Conservation (phyloP, 2,113 vertebrate genomes). For the Microcebus tavaratra region DNA sequence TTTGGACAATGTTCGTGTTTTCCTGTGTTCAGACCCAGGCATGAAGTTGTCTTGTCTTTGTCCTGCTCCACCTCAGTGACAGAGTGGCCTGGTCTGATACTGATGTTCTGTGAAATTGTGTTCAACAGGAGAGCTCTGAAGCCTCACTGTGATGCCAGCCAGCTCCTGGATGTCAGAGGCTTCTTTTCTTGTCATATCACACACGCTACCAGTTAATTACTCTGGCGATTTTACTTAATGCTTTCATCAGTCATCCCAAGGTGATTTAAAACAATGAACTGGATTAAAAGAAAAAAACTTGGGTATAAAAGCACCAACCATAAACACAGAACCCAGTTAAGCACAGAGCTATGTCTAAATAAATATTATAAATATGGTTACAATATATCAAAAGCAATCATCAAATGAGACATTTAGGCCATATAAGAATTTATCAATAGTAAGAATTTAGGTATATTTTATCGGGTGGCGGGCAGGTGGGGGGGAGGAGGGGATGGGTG, state of each 20-base stretch:
- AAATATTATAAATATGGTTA: neutral
- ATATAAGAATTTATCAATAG: neutral
- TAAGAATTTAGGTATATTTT: neutral
- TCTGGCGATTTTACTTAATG: neutral
- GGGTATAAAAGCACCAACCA: neutral
- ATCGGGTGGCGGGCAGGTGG: too few relatives aligned
- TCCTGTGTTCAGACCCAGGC: neutral
- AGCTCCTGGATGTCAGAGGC: neutral
- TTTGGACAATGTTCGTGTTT: neutral
- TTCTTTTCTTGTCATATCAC: neutral
- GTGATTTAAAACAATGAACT: neutral
- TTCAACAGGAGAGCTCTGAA: neutral
- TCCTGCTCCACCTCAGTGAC: neutral
- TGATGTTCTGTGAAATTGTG: neutral
- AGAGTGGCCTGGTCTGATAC: neutral
- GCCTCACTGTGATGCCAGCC: rapidly evolving
- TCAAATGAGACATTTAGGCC: neutral
- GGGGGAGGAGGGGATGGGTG: too few relatives aligned
- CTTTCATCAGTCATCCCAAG: neutral
- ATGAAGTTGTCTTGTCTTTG: neutral
- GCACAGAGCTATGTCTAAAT: neutral
- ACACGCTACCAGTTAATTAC: neutral
- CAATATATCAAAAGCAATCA: neutral
- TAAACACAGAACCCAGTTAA: neutral
- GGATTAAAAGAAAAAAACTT: neutral